A percentile compares a stretch with the other conserved stretches of the same genome.
Conservation (phyloP, 1,140 invertebrate species). For the Panulirus ornatus region DNA sequence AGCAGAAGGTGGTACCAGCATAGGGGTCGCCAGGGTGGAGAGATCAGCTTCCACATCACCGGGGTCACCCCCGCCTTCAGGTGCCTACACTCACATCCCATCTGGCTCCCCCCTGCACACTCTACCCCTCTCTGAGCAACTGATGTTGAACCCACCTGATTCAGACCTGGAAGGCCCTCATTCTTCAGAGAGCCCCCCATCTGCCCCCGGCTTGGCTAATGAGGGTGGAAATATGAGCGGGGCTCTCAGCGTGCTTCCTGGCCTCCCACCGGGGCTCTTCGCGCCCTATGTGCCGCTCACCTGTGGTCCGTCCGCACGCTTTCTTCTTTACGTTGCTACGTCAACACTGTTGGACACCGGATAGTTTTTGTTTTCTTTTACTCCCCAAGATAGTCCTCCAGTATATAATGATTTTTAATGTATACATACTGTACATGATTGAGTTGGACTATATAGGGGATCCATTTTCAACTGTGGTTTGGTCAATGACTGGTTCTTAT, state of each 20-base stretch:
- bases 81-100: conserved; percentile 80
- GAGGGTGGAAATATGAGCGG: conserved; percentile 61
- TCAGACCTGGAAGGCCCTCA: conserved; percentile 31
- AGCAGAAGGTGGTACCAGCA: conserved; percentile 85
- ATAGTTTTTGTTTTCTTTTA: background rate
- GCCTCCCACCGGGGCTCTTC: conserved; percentile 74
- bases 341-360: conserved; percentile 41
- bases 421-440: background rate
- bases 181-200: conserved; percentile 47
- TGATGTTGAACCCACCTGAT: conserved; percentile 53
- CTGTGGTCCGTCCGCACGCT: conserved; percentile 74
- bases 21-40: conserved; percentile 56
- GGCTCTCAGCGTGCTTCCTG: conserved; percentile 54
- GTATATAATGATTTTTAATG: too few species aligned
- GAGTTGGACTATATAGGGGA: background rate
- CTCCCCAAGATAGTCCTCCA: background rate
- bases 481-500: too few species aligned
- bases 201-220: conserved; percentile 23
- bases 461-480: too few species aligned
- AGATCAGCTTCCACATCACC: conserved; percentile 68
- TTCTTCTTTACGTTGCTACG: conserved; percentile 66
- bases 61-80: conserved; percentile 59
- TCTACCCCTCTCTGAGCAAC: conserved; percentile 50
- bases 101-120: conserved; percentile 77
- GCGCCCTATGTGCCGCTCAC: conserved; percentile 74